Conservation (phyloP, 1,140 invertebrate genomes). For the Potamilus streckersoni region DNA sequence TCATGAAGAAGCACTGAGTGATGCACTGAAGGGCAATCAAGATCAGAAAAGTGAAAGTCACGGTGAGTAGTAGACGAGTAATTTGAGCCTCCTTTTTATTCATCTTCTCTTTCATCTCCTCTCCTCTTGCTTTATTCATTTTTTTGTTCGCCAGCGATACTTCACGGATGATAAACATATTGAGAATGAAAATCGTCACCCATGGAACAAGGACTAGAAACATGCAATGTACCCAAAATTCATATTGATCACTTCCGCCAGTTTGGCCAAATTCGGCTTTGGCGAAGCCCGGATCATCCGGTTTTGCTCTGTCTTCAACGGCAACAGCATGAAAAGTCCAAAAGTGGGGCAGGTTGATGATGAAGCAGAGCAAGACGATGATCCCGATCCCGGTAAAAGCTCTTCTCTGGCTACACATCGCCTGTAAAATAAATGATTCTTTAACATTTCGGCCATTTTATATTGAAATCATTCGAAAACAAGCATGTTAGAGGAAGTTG, state of each 20-base stretch:
- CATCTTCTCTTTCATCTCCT: slow-evolving; percentile 37
- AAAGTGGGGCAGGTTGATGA: slow-evolving; percentile 51
- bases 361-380: slow-evolving; percentile 41
- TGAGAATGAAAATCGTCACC: slow-evolving; percentile 49
- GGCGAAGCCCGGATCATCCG: slow-evolving; percentile 22
- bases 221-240: slow-evolving; percentile 61
- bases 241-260: slow-evolving; percentile 40
- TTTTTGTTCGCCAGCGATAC: slow-evolving; percentile 37
- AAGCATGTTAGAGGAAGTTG: too few species aligned
- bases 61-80: slow-evolving; percentile 48
- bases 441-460: neutral
- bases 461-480: neutral
- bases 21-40: slow-evolving; percentile 55
- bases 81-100: slow-evolving; percentile 50
- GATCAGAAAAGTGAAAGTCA: slow-evolving; percentile 56
- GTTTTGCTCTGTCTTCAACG: slow-evolving; percentile 12
- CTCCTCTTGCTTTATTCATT: slow-evolving; percentile 42
- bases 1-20: slow-evolving; percentile 55
- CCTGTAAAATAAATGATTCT: slow-evolving; percentile 32
- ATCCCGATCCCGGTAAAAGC: slow-evolving; percentile 44
- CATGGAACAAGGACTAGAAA: slow-evolving; percentile 52
- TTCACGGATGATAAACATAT: slow-evolving; percentile 39
- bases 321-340: slow-evolving; percentile 36
- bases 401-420: slow-evolving; percentile 44
- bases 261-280: slow-evolving; percentile 43